These are phyloP conservation scores for Agriotes lineatus DNA, from an alignment of 2,888 invertebrate species.

Conservation along the genomic window DNA sequence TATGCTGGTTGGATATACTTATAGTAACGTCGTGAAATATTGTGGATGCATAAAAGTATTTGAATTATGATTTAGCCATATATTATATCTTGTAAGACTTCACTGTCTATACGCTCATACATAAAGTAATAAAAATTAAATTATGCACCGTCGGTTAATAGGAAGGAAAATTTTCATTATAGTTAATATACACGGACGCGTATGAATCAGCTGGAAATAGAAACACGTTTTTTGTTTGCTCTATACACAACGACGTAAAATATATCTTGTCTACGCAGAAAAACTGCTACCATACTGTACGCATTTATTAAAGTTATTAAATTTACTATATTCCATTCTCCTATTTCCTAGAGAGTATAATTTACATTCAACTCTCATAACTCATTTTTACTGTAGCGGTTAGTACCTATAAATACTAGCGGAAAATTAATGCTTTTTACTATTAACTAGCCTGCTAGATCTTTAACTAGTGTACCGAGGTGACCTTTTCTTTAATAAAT, in stretches of 20 bases:
- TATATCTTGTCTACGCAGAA: background rate
- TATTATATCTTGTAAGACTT: constrained; percentile 22
- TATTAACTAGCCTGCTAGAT: constrained; percentile 17
- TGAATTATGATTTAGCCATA: constrained; percentile 32
- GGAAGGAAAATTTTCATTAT: background rate
- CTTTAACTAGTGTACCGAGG: constrained; percentile 14
- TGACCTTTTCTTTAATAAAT: constrained; percentile 29
- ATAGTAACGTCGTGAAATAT: no score
- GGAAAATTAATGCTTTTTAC: constrained; percentile 23
- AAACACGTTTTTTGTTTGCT: no score
- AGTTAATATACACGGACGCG: background rate
- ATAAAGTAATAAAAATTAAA: constrained; percentile 32
- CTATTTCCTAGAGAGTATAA: constrained; percentile 9
- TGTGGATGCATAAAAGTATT: constrained; percentile 16
- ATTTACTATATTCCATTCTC: constrained; percentile 21
- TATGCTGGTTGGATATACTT: no score
- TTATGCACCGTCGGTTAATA: constrained; percentile 24
- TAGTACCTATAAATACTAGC: constrained; percentile 7
- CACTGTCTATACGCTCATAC: background rate
- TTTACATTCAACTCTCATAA: constrained; percentile 29
- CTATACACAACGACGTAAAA: no score
- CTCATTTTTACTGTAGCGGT: constrained; percentile 18
- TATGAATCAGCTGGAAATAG: background rate
- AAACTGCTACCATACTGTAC: constrained; percentile 17
- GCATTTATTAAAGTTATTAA: constrained; percentile 13